Evolutionary conservation across 2,797 vertebrate genomes (phyloP).

Genomic region (Gymnothorax reevesii): DNA sequence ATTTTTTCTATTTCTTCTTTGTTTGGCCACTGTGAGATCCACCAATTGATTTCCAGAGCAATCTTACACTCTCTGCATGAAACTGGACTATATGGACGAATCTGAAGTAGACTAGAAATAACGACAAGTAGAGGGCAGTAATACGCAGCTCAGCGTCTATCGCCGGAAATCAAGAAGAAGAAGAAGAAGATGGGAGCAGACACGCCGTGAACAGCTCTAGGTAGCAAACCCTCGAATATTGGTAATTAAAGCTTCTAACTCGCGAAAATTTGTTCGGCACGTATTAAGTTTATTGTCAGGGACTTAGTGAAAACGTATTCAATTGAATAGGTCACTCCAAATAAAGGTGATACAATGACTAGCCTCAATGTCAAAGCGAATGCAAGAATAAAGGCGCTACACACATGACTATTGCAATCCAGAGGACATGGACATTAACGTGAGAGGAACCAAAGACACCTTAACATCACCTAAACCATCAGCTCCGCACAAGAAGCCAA

Average conservation of each 20-base stretch:
- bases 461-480: neutral
- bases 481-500: slow-evolving; percentile 3
- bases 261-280: neutral
- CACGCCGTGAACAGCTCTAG: neutral
- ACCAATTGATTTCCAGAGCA: no score
- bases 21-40: no score
- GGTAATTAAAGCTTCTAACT: no score
- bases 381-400: neutral
- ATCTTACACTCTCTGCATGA: no score
- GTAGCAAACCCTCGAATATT: neutral
- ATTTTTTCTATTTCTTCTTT: no score
- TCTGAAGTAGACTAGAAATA: no score
- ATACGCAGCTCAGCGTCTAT: no score
- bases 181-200: neutral
- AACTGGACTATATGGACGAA: no score
- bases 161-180: no score
- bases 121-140: no score
- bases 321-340: neutral
- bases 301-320: neutral
- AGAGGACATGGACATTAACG: slow-evolving; percentile 1
- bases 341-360: neutral
- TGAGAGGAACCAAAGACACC: slow-evolving; percentile 8
- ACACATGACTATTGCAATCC: neutral
- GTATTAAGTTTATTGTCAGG: neutral
- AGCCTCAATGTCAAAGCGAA: neutral